Evolutionary conservation across 2,113 vertebrate genomes (phyloP).

Genomic region (Colinus virginianus): DNA sequence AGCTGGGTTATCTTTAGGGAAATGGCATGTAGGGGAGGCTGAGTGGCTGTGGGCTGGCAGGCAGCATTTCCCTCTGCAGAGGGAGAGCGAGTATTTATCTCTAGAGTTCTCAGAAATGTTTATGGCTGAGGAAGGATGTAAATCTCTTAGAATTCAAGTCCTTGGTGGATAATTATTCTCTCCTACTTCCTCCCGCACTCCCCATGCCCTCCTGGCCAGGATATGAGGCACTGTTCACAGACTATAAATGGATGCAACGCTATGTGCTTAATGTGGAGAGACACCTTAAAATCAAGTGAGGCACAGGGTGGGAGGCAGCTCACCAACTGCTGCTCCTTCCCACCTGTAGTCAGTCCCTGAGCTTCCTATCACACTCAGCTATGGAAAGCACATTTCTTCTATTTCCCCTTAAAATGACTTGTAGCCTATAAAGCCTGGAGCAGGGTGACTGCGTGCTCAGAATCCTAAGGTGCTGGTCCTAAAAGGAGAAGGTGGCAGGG

Average conservation of each 20-base stretch:
- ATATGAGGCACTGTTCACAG: not conserved
- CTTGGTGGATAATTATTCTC: slow-evolving; percentile 29
- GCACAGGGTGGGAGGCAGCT: not conserved
- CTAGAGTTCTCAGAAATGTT: slow-evolving; percentile 3
- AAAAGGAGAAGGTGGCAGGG: not conserved
- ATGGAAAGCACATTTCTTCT: slow-evolving; percentile 39
- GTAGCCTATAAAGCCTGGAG: slow-evolving; percentile 44
- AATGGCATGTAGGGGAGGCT: not conserved
- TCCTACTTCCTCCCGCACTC: not conserved
- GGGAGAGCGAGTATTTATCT: slow-evolving; percentile 21
- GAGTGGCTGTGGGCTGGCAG: slow-evolving; percentile 27
- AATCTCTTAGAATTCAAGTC: slow-evolving; percentile 26
- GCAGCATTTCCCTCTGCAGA: not conserved
- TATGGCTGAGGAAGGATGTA: slow-evolving; percentile 13
- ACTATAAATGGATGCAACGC: not conserved
- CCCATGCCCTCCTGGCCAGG: not conserved
- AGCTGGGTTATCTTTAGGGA: not conserved
- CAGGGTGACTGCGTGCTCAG: slow-evolving; percentile 32
- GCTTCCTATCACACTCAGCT: not conserved
- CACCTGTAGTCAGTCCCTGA: not conserved
- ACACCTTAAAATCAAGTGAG: slow-evolving; percentile 10
- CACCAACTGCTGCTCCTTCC: not conserved
- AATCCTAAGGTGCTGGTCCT: not conserved
- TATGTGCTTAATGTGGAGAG: not conserved
- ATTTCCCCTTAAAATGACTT: slow-evolving; percentile 52